phyloP scores from a whole-genome alignment of 2,888 invertebrate genomes.

The Drosophila paranaensis region DNA sequence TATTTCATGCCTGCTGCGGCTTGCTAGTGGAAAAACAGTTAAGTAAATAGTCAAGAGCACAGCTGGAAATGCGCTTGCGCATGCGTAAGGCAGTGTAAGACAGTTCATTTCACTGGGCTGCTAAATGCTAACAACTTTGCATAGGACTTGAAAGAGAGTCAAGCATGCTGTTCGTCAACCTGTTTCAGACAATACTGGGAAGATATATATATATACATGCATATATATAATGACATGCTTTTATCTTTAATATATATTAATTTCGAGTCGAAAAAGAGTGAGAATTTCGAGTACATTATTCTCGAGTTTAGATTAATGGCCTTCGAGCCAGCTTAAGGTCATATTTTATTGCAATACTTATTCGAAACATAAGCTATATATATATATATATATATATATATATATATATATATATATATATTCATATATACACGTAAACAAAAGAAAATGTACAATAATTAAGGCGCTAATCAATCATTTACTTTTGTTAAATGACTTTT shows the following conservation, averaged over 20 bases:
- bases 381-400: not conserved
- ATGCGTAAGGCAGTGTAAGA: conserved; percentile 36
- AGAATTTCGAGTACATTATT: not conserved
- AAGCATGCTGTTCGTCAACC: not conserved
- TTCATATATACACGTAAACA: not conserved
- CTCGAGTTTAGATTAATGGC: not conserved
- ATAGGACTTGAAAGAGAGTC: not conserved
- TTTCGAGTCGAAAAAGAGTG: not conserved
- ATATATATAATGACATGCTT: conserved; percentile 12
- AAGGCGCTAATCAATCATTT: conserved; percentile 5
- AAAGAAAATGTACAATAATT: not conserved
- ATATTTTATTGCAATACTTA: not conserved
- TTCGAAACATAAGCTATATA: not conserved
- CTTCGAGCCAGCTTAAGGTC: not conserved
- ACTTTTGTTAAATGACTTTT: not conserved
- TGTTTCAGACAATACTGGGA: conserved; percentile 10
- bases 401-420: too few relatives aligned
- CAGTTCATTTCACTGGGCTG: not conserved
- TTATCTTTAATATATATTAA: not conserved
- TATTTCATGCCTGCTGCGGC: conserved; percentile 8
- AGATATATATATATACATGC: not conserved
- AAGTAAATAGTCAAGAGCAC: conserved; percentile 62
- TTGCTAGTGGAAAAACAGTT: conserved; percentile 9
- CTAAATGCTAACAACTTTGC: not conserved
- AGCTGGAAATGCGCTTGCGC: conserved; percentile 58